Evolutionary conservation across 2,113 vertebrate species (phyloP), one percentile per base, ranked within the genome.

Genomic region (Clarias batrachus): DNA sequence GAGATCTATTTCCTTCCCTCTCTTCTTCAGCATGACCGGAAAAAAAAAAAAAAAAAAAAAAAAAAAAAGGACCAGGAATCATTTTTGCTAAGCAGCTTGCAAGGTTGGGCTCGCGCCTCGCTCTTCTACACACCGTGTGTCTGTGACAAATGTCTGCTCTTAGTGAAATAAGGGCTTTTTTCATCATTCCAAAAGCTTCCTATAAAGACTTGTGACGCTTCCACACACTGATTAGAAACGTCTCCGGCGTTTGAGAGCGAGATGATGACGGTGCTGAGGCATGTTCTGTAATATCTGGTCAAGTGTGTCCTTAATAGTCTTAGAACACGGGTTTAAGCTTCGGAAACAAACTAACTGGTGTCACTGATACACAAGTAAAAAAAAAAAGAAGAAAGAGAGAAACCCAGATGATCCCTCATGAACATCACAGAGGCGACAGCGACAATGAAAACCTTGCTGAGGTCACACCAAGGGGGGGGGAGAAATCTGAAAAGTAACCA

Each of bases 1-100:
- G 95, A 85, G 89, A 83, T 88, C 85, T 84, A 79, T 85, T 87
- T 82, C 71, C 21, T 59, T 9, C 14, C 54, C 86, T 41, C 86
- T 27, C 80, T 77, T 52, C 66, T 63, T 83, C 41, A 33, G 59
- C 54, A 52, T 65, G 80, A 83, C 94, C 95, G 94, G 7, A 48
- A 48, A 48, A 48, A 41, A n/a, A n/a, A n/a, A n/a, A n/a, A n/a
- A n/a, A n/a, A n/a, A n/a, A n/a, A n/a, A n/a, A n/a, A n/a, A n/a
- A n/a, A n/a, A 48, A 48, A 48, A 96, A 95, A 95, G 94, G 94
- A 95, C 70, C 60, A 87, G 65, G 66, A 87, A 90, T 90, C 76
- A 86, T 90, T 86, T 89, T 70, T 82, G 81, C 83, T 89, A 91
- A 92, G 90, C 88, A 91, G 91, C 59, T 85, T 85, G 62, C 79